phyloP scores from a whole-genome alignment of 2,888 invertebrate genomes.

The Hofmannophila pseudospretella region DNA sequence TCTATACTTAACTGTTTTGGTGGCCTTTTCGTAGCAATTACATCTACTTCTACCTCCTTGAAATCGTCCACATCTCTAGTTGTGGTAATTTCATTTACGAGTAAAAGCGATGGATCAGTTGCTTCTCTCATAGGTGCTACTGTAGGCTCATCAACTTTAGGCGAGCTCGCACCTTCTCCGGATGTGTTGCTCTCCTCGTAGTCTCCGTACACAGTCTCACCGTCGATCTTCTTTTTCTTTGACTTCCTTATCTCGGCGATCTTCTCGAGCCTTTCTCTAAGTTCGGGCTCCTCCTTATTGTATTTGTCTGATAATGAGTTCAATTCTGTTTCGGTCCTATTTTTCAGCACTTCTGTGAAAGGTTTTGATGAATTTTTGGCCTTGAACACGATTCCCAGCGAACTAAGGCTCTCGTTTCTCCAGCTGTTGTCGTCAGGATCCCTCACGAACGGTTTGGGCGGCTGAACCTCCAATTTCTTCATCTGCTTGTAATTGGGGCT shows the following conservation, averaged over 20 bases:
- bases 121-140: not conserved
- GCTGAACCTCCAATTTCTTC: slow-evolving; percentile 61
- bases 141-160: not conserved
- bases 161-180: slow-evolving; percentile 2
- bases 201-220: slow-evolving; percentile 51
- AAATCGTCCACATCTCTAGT: not conserved
- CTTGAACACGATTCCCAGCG: slow-evolving; percentile 67
- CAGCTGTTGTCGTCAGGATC: slow-evolving; percentile 70
- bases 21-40: slow-evolving; percentile 27
- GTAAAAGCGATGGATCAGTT: not conserved
- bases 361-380: slow-evolving; percentile 65
- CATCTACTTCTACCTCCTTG: slow-evolving; percentile 7
- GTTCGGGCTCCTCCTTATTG: slow-evolving; percentile 47
- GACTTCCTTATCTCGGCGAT: slow-evolving; percentile 60
- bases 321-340: slow-evolving; percentile 60
- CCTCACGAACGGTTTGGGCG: slow-evolving; percentile 49
- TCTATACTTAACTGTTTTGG: slow-evolving; percentile 21
- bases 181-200: slow-evolving; percentile 43
- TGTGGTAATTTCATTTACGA: not conserved
- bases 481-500: slow-evolving; percentile 59
- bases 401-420: slow-evolving; percentile 70
- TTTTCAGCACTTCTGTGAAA: slow-evolving; percentile 63
- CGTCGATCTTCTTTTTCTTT: slow-evolving; percentile 55
- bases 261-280: slow-evolving; percentile 59
- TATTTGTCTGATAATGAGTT: slow-evolving; percentile 42